Percentiles rank a stretch among this genome's conserved stretches.
These are phyloP conservation scores for Nasonia giraulti DNA, from an alignment of 1,140 invertebrate genomes.

Conservation along the genomic window DNA sequence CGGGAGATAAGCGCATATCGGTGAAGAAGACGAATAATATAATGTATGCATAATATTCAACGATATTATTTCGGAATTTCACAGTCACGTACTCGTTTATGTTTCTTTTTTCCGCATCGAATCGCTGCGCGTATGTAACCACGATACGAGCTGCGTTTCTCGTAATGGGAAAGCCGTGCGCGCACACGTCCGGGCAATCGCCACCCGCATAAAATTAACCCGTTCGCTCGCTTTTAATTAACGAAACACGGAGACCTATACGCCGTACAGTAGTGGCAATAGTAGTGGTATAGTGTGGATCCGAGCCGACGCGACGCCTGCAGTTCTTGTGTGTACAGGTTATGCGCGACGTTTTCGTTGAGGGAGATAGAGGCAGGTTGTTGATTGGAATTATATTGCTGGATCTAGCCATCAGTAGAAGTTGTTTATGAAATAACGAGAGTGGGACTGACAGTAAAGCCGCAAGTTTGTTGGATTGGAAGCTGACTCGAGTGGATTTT, in stretches of 20 bases:
- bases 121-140: slow-evolving; percentile 59
- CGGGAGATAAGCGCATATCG: slow-evolving; percentile 49
- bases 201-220: slow-evolving; percentile 74
- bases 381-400: not conserved
- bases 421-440: slow-evolving; percentile 13
- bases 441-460: not conserved
- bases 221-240: slow-evolving; percentile 72
- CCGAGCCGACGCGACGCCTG: not conserved
- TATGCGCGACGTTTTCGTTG: not conserved
- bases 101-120: not conserved
- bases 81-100: not conserved
- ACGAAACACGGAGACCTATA: slow-evolving; percentile 68
- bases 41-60: not conserved
- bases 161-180: slow-evolving; percentile 73
- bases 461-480: not conserved
- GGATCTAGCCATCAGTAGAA: not conserved
- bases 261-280: slow-evolving; percentile 43
- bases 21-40: slow-evolving; percentile 54
- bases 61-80: not conserved
- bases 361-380: not conserved
- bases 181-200: slow-evolving; percentile 59
- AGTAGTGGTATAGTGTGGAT: not conserved
- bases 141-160: slow-evolving; percentile 57
- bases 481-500: not conserved
- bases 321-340: not conserved